Percentiles rank a stretch among this genome's conserved stretches.
phyloP scores from a whole-genome alignment of 2,797 vertebrate genomes.

The Mus spretus region DNA sequence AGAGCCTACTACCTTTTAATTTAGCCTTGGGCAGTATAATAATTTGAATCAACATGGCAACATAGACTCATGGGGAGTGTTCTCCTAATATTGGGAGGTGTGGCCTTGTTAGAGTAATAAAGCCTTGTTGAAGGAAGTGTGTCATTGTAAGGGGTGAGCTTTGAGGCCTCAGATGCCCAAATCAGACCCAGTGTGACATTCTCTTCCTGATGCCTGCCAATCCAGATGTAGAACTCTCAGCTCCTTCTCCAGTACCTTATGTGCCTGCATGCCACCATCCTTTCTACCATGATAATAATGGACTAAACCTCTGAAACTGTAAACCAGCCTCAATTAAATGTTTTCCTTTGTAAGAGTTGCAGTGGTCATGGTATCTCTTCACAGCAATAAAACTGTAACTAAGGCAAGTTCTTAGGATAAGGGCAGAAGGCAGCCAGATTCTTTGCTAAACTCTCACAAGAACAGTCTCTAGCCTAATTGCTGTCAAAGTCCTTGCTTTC shows the following conservation, averaged over 20 bases:
- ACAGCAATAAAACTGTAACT: neutral
- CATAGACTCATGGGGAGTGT: neutral
- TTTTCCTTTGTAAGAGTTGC: neutral
- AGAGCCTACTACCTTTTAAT: neutral
- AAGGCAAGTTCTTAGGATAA: neutral
- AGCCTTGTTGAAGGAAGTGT: neutral
- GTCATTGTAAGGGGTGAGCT: neutral
- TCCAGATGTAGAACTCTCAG: neutral
- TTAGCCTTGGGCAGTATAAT: neutral
- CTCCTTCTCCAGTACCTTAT: neutral
- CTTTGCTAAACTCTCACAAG: neutral
- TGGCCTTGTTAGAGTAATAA: neutral
- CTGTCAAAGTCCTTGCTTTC: neutral
- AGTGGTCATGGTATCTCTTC: neutral
- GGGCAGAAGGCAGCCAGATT: neutral
- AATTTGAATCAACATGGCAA: neutral
- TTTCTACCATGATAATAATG: neutral
- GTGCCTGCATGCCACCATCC: neutral
- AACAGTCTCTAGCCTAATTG: neutral
- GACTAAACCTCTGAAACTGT: neutral
- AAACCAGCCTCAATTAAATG: neutral
- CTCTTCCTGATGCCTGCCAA: no score
- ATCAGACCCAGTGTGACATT: neutral
- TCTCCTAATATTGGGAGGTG: neutral
- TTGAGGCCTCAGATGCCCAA: neutral